Conservation (phyloP, 2,797 vertebrate species). For the Pristis pectinata region DNA sequence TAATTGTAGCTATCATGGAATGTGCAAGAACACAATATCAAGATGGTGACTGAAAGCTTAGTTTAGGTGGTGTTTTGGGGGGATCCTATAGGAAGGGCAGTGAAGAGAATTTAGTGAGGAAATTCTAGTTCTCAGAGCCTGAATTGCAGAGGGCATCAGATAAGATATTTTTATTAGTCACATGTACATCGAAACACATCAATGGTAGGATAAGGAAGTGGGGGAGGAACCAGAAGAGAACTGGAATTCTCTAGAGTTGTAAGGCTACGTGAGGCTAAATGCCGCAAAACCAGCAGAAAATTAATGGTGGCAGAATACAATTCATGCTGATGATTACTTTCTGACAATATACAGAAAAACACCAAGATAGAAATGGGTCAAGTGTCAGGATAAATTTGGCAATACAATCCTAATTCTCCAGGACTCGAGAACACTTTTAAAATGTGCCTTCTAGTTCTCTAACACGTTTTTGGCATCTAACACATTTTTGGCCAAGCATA, state of each 20-base stretch:
- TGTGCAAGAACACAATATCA: neutral
- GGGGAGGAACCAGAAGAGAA: neutral
- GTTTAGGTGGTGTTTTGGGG: neutral
- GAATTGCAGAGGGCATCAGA: too few species aligned
- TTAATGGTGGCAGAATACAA: neutral
- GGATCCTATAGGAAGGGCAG: neutral
- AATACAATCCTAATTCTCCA: neutral
- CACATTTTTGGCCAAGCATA: neutral
- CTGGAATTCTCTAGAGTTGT: too few species aligned
- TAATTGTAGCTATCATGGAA: neutral
- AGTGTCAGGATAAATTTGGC: neutral
- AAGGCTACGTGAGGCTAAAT: neutral
- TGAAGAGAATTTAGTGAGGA: neutral
- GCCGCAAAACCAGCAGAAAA: neutral
- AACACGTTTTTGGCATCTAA: too few species aligned
- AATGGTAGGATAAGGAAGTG: too few species aligned
- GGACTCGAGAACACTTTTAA: neutral
- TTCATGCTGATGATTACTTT: neutral
- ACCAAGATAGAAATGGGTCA: neutral
- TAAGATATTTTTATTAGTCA: too few species aligned
- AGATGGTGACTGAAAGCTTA: neutral
- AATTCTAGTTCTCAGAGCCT: neutral
- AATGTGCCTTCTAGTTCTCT: neutral
- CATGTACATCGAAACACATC: too few species aligned
- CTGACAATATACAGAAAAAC: neutral